phyloP scores from a whole-genome alignment of 2,888 invertebrate species.

The Rhagonycha lutea region DNA sequence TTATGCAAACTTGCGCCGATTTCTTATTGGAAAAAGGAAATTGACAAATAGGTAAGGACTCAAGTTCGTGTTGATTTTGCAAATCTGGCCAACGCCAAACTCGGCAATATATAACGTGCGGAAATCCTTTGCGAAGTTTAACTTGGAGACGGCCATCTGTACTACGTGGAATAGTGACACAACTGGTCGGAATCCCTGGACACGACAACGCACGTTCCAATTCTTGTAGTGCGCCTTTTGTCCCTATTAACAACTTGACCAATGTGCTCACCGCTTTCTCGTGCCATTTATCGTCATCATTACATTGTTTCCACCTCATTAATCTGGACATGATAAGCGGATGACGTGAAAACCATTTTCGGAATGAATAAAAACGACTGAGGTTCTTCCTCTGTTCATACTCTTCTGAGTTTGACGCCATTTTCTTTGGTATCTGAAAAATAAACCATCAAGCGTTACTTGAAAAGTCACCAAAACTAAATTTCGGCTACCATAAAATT shows the following conservation, averaged over 20 bases:
- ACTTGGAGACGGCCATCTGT: constrained; percentile 96
- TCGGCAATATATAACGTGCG: constrained; percentile 98
- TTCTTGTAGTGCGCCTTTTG: constrained; percentile 94
- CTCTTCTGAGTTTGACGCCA: too few species aligned
- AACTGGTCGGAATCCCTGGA: constrained; percentile 93
- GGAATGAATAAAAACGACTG: too few species aligned
- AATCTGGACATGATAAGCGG: constrained; percentile 61
- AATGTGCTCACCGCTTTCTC: constrained; percentile 97
- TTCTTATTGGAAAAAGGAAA: constrained; percentile 96
- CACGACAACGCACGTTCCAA: constrained; percentile 89
- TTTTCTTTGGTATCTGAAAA: too few species aligned
- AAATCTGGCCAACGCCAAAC: constrained; percentile 99
- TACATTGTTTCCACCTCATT: constrained; percentile 96
- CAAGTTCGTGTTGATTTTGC: constrained; percentile 97
- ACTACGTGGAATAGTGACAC: constrained; percentile 96
- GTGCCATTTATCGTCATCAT: constrained; percentile 98
- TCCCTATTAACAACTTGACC: constrained; percentile 94
- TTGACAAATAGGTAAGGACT: constrained; percentile 92
- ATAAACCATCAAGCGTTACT: too few species aligned
- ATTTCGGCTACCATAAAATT: too few species aligned
- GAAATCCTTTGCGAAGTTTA: constrained; percentile 95
- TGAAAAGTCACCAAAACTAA: too few species aligned
- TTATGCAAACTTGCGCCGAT: constrained; percentile 98
- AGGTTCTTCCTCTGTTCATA: too few species aligned
- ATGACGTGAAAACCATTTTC: too few species aligned